Percentiles rank a stretch among this genome's conserved stretches.
Conservation (phyloP, 2,113 vertebrate genomes). For the Esox niger region DNA sequence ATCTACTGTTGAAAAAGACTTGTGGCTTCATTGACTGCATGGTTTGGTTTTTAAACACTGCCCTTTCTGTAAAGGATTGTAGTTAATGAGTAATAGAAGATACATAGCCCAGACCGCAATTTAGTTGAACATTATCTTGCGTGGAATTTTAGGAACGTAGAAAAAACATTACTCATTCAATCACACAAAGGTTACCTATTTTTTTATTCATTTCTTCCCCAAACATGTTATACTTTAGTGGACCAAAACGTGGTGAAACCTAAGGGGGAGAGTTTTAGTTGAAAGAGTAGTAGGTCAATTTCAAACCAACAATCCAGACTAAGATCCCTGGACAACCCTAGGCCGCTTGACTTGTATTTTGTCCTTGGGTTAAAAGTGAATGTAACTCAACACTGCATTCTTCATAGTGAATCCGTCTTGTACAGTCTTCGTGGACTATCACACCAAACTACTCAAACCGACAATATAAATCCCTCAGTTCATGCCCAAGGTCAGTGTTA, state of each 20-base stretch:
- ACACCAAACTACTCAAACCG: background rate
- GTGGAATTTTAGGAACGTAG: conserved; percentile 22
- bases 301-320: too few species aligned
- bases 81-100: conserved; percentile 21
- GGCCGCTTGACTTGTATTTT: too few species aligned
- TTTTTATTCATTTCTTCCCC: too few species aligned
- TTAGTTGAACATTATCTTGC: conserved; percentile 20
- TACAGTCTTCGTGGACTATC: background rate
- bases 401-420: conserved; percentile 1
- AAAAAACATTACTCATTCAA: background rate
- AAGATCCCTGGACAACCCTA: too few species aligned
- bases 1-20: background rate
- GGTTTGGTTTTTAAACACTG: background rate
- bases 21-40: background rate
- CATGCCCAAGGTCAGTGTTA: background rate
- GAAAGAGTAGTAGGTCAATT: too few species aligned
- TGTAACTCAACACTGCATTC: background rate
- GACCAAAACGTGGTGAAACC: too few species aligned
- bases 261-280: too few species aligned
- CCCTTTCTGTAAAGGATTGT: background rate
- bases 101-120: conserved; percentile 1
- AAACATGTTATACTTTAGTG: too few species aligned
- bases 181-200: too few species aligned
- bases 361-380: too few species aligned
- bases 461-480: background rate